Conservation (phyloP, 1,140 invertebrate species). For the Atta colombica region DNA sequence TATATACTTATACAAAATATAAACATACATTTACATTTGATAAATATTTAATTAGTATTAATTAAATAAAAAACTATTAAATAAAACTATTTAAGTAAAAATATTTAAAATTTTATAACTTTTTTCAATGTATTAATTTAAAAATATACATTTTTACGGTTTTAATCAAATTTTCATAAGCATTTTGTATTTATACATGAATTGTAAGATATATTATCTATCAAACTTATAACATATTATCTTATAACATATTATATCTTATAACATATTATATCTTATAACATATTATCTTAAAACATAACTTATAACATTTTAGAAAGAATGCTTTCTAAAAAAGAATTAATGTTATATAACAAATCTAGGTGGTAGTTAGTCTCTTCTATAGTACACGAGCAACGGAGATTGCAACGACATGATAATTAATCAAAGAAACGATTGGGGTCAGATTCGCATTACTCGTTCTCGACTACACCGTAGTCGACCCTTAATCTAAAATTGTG, state of each 20-base stretch:
- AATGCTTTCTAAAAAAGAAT: background rate
- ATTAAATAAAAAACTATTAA: too few relatives aligned
- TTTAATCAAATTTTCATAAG: background rate
- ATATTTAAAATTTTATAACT: too few relatives aligned
- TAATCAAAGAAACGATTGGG: slow-evolving; percentile 47
- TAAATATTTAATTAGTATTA: too few relatives aligned
- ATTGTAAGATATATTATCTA: background rate
- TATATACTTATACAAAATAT: too few relatives aligned
- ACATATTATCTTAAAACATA: too few relatives aligned
- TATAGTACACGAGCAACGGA: background rate
- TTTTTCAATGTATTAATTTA: background rate
- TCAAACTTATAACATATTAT: background rate
- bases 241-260: background rate
- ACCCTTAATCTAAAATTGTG: slow-evolving; percentile 6
- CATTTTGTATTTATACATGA: background rate
- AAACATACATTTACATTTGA: too few relatives aligned
- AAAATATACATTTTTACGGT: background rate
- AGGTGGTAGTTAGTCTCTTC: background rate
- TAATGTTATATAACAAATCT: slow-evolving; percentile 12
- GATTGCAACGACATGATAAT: slow-evolving; percentile 37
- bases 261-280: background rate
- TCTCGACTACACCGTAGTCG: background rate
- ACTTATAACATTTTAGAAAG: background rate
- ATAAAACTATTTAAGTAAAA: too few relatives aligned
- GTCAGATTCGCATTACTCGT: slow-evolving; percentile 29